Evolutionary conservation across 2,113 vertebrate species (phyloP), one percentile per base, ranked within the genome.

Genomic region (Hippolais icterina): DNA sequence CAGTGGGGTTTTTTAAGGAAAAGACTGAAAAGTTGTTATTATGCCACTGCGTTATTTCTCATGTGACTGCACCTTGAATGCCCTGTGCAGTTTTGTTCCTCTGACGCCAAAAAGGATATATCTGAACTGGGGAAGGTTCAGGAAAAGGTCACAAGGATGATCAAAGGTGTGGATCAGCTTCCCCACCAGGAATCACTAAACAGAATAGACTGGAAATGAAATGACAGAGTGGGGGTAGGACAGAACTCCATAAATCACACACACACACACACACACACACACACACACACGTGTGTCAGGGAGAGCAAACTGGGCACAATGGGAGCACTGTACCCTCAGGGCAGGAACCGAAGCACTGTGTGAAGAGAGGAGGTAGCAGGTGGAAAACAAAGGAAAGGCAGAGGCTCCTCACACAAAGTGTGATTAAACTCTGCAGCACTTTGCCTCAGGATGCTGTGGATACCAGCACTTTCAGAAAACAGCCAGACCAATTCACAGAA

Each of bases 161-260:
- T 97, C 95, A 96, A 97, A 97, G 95, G 93, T 89, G 89, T 93
- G 83, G 68, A 94, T 92, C 90, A 22, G 86, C 76, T 90, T 92
- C 56, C 68, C 83, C 27, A 70, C 71, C 44, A 52, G 88, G 89
- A 96, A 74, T 50, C 39, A 33, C 90, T 74, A 42, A 63, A 50
- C 33, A 92, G 75, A 92, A 92, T 47, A 77, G 86, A 33, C 71
- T 96, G 68, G 90, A 90, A 90, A 81, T 0, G 1, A 94, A 94
- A 93, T 29, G 71, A 80, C 8, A 0, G 1, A 54, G 56, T 4
- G 3, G 39, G 79, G 47, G 33, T 93, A 59, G 0, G 29, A 83
- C 72, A 87, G 78, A 66, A n/a, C 35, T 92, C 60, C 64, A 75
- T 95, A 92, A 94, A 92, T 96, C 95, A 95, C 83, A n/a, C 24